Percentiles rank a stretch among this genome's conserved stretches.
phyloP scores from a whole-genome alignment of 2,888 invertebrate species.

The Xylota sylvarum region DNA sequence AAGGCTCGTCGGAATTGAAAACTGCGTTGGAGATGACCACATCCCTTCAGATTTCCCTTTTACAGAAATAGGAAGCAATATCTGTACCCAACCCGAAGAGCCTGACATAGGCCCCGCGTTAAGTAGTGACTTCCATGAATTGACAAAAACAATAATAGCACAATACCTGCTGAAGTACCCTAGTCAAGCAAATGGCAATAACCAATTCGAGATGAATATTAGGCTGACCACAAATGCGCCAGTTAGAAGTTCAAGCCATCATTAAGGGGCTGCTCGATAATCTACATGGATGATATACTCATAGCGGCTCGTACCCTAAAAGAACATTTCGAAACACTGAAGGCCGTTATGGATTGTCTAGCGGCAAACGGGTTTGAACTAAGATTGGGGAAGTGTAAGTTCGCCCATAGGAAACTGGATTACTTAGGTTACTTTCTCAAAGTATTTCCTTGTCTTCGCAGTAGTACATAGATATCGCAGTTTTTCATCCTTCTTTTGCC shows the following conservation, averaged over 20 bases:
- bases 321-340: constrained; percentile 1
- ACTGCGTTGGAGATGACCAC: background rate
- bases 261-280: background rate
- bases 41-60: background rate
- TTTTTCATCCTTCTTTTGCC: no score
- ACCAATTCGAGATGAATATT: background rate
- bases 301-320: background rate
- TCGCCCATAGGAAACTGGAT: background rate
- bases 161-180: no score
- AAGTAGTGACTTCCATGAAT: background rate
- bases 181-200: background rate
- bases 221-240: background rate
- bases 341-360: background rate
- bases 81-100: background rate
- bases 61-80: background rate
- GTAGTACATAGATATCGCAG: no score
- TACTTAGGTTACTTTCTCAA: constrained; percentile 1
- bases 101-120: background rate
- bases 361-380: constrained; percentile 8
- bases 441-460: no score
- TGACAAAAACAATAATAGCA: background rate
- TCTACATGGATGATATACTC: constrained; percentile 12
- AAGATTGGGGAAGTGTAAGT: background rate
- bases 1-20: background rate
- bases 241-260: background rate